Percentiles rank a stretch among this genome's conserved stretches.
phyloP scores from a whole-genome alignment of 2,797 vertebrate genomes.

The Coluber constrictor region DNA sequence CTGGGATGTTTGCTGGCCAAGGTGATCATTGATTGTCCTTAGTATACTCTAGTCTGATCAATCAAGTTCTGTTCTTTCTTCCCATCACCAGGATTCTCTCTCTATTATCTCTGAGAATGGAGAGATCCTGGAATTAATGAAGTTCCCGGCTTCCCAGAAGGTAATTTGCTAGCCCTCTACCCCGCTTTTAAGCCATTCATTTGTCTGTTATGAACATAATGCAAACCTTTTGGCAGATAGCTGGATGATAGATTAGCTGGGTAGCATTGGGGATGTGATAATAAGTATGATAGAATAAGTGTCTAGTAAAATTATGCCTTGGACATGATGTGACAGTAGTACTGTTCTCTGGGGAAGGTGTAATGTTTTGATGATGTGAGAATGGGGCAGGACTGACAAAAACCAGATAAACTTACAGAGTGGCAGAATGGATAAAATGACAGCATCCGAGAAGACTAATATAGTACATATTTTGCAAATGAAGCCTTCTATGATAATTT shows the following conservation, averaged over 20 bases:
- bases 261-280: neutral
- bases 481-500: neutral
- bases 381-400: neutral
- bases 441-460: neutral
- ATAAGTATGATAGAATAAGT: neutral
- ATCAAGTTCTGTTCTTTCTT: neutral
- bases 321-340: neutral
- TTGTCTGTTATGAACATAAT: neutral
- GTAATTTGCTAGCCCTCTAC: neutral
- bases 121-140: neutral
- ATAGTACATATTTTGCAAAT: neutral
- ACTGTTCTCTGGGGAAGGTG: neutral
- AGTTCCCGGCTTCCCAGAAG: neutral
- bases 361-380: neutral
- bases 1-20: neutral
- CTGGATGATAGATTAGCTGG: neutral
- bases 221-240: neutral
- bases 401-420: neutral
- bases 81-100: neutral
- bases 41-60: neutral
- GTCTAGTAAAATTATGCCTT: neutral
- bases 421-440: neutral
- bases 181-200: neutral
- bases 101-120: neutral
- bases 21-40: neutral